These are phyloP conservation scores for Betta splendens DNA, from an alignment of 2,797 vertebrate genomes.

Conservation along the genomic window DNA sequence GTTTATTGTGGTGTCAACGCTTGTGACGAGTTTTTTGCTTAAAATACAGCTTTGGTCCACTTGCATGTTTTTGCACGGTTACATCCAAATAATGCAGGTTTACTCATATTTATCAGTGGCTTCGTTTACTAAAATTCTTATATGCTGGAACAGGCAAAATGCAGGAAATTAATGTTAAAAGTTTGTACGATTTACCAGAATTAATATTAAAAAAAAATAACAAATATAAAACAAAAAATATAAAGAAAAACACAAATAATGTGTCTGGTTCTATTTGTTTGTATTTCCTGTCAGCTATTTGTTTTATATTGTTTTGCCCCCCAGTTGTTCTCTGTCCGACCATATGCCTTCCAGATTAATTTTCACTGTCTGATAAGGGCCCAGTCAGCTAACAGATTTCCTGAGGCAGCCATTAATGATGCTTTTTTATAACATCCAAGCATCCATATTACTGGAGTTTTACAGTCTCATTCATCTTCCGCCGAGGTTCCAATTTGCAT, in stretches of 20 bases:
- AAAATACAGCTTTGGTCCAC: not conserved
- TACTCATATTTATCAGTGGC: not conserved
- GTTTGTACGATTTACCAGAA: too few species aligned
- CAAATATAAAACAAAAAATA: not conserved
- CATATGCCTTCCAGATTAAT: constrained; percentile 28
- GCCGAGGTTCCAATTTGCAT: constrained; percentile 58
- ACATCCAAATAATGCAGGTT: not conserved
- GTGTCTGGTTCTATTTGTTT: not conserved
- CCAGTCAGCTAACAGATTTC: constrained; percentile 32
- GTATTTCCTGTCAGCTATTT: not conserved
- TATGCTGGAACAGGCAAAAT: too few species aligned
- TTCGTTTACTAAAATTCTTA: too few species aligned
- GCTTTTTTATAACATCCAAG: constrained; percentile 23
- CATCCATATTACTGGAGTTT: constrained; percentile 43
- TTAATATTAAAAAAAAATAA: too few species aligned
- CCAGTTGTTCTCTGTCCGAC: constrained; percentile 27
- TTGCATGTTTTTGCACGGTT: not conserved
- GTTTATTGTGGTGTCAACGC: not conserved
- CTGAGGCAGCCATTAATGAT: constrained; percentile 21
- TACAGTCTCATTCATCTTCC: constrained; percentile 63
- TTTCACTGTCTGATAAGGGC: constrained; percentile 31
- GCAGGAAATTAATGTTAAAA: too few species aligned
- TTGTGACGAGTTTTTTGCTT: not conserved
- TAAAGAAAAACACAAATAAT: not conserved
- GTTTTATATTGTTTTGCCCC: constrained; percentile 7